Evolutionary conservation across 2,113 vertebrate genomes (phyloP).

Genomic region (Dipodomys stephensi): DNA sequence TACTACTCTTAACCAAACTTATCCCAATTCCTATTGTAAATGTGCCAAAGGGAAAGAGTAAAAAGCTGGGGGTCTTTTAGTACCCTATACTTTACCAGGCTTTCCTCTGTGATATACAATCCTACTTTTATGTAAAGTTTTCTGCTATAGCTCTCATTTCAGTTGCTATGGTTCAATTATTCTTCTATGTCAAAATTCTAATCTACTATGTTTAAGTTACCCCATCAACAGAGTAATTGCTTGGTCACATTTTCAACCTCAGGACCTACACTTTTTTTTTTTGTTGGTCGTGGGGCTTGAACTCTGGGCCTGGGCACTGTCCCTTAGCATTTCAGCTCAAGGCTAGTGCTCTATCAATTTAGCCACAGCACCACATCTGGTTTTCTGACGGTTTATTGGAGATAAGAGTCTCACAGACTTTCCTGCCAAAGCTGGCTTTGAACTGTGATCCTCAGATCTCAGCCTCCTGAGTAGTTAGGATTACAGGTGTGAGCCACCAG

Average conservation of each 20-base stretch:
- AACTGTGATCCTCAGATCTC: too few species aligned
- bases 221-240: neutral
- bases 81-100: neutral
- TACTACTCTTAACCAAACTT: neutral
- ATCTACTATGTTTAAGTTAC: neutral
- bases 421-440: too few species aligned
- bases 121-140: too few species aligned
- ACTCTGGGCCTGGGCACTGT: too few species aligned
- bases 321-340: too few species aligned
- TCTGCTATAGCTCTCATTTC: neutral
- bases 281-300: too few species aligned
- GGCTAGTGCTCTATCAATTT: too few species aligned
- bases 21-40: neutral
- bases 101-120: neutral
- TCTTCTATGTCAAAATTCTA: neutral
- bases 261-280: neutral
- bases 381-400: too few species aligned
- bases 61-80: neutral
- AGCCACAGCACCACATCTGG: too few species aligned
- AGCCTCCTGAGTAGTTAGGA: too few species aligned
- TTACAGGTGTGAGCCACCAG: too few species aligned
- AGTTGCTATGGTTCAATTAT: neutral
- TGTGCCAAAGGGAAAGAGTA: neutral
- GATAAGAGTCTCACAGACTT: too few species aligned
- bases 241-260: neutral